phyloP scores from a whole-genome alignment of 2,888 invertebrate species.

The Lysandra coridon region DNA sequence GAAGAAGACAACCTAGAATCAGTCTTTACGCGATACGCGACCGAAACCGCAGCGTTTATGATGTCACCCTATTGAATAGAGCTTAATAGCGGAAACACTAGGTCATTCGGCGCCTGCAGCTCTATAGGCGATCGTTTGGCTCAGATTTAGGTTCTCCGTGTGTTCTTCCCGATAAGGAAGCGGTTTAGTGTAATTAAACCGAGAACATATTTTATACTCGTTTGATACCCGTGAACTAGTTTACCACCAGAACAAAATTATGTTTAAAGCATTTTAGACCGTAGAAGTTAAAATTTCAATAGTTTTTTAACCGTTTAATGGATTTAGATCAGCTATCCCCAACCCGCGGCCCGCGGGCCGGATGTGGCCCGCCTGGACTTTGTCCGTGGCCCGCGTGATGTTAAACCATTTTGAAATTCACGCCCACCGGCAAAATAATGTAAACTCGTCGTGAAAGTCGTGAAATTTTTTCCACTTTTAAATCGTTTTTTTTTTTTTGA shows the following conservation, averaged over 20 bases:
- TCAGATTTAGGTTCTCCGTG: conserved; percentile 19
- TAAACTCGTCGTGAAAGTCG: no score
- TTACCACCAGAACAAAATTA: not conserved
- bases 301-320: no score
- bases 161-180: conserved; percentile 29
- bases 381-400: no score
- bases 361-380: no score
- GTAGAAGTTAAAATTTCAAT: no score
- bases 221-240: not conserved
- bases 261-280: not conserved
- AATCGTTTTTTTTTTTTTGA: no score
- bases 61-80: not conserved
- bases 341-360: no score
- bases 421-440: no score
- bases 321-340: no score
- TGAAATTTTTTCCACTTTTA: no score
- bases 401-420: no score
- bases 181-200: conserved; percentile 1
- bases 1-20: no score
- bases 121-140: conserved; percentile 29
- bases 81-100: conserved; percentile 30
- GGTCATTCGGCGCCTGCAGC: conserved; percentile 32
- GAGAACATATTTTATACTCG: not conserved
- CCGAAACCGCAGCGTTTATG: not conserved
- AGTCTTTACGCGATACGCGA: not conserved